phyloP scores from a whole-genome alignment of 2,113 vertebrate genomes.

The Suncus etruscus region DNA sequence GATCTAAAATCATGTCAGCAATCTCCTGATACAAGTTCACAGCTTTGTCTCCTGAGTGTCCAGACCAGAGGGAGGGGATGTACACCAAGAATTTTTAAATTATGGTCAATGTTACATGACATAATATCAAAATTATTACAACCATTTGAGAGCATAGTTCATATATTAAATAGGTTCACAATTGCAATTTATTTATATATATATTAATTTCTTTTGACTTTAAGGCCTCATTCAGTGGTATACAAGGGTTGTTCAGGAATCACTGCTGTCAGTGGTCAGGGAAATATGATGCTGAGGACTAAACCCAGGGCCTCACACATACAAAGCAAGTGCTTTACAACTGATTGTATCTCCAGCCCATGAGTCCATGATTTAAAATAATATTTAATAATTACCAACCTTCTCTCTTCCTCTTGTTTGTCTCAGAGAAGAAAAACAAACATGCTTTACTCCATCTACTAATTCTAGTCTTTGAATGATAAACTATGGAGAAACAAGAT shows the following conservation, averaged over 20 bases:
- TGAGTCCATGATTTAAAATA: too few relatives aligned
- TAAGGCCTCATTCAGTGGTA: too few relatives aligned
- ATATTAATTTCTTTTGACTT: background rate
- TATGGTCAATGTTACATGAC: background rate
- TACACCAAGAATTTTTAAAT: background rate
- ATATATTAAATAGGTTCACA: background rate
- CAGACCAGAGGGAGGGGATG: background rate
- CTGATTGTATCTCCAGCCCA: too few relatives aligned
- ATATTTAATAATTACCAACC: background rate
- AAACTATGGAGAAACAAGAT: slow-evolving; percentile 4
- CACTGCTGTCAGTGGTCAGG: too few relatives aligned
- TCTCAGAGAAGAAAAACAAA: background rate
- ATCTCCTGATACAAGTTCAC: background rate
- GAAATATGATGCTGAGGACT: too few relatives aligned
- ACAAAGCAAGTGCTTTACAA: too few relatives aligned
- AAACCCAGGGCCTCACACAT: too few relatives aligned
- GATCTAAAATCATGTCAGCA: background rate
- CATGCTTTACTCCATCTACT: background rate
- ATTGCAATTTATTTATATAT: background rate
- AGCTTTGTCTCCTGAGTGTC: background rate
- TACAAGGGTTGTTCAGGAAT: too few relatives aligned
- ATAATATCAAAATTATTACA: background rate
- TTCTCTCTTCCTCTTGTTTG: background rate
- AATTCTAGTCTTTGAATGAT: background rate
- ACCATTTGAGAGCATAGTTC: background rate